Evolutionary conservation across 2,888 invertebrate genomes (phyloP), one percentile per base, ranked within the genome.

Genomic region (Anorthoa munda): DNA sequence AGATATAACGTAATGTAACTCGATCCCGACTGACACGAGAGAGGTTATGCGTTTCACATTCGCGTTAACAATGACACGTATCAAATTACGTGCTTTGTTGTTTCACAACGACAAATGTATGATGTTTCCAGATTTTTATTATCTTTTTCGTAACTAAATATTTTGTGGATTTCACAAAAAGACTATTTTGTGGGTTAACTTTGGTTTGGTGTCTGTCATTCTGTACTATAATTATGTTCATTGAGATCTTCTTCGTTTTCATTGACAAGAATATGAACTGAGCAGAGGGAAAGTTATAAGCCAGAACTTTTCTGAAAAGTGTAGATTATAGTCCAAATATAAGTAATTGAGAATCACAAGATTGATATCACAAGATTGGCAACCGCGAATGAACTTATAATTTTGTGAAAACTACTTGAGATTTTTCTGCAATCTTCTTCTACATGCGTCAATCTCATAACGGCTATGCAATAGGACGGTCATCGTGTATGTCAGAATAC

Each of bases 21-120:
- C 48, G 72, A 85, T 65, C 71, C 58, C 61, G 31, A 71, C 56
- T 61, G 84, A 55, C 31, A 46, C 70, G 60, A 67, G 26, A 61
- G 82, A 82, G 78, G 70, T 77, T 77, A 53, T 71, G 70, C 63
- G 65, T 67, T 85, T 68, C 66, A 82, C 85, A 77, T 82, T 82
- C 71, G 69, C 83, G 63, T 73, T 65, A 66, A 85, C 85, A 82
- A 85, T 74, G 78, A 73, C 85, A 70, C 71, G 73, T 82, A 61
- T 85, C 63, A 18, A 51, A 68, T 82, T 77, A 69, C 82, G 26
- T 60, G 73, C 63, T 74, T 70, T 73, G 72, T 82, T 68, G 50
- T 72, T 66, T 50, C 64, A 59, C 45, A 59, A 77, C 53, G 56
- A 56, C 53, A 48, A 53, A 51, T 61, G 67, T 77, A 58, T 63